A percentile compares a stretch with the other conserved stretches of the same genome.
Evolutionary conservation across 2,888 invertebrate species (phyloP).

Genomic region (Drosophila stalkeri): DNA sequence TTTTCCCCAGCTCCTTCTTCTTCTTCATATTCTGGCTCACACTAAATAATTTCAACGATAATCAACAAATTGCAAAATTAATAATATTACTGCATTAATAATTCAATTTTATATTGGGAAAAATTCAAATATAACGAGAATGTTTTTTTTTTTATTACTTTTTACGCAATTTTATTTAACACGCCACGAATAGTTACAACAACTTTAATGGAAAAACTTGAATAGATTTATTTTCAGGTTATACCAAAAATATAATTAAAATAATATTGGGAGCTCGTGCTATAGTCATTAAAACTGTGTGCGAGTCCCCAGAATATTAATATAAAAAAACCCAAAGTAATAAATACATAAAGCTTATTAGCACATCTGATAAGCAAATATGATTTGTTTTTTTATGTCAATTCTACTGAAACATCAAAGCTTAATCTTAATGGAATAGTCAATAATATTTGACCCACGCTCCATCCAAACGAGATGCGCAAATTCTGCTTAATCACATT

Average conservation of each 20-base stretch:
- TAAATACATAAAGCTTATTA: background rate
- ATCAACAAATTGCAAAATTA: background rate
- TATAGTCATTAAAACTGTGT: slow-evolving; percentile 5
- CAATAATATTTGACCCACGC: background rate
- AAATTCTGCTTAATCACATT: background rate
- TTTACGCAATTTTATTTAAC: background rate
- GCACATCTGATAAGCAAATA: slow-evolving; percentile 3
- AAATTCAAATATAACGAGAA: background rate
- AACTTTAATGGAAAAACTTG: background rate
- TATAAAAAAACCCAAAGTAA: background rate
- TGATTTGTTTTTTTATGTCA: background rate
- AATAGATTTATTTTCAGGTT: background rate
- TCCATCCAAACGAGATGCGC: background rate
- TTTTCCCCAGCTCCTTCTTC: background rate
- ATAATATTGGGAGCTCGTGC: background rate
- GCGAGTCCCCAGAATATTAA: slow-evolving; percentile 10
- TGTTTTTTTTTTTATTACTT: background rate
- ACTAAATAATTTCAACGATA: background rate
- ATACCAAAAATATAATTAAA: background rate
- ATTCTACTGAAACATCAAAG: background rate
- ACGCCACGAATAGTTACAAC: background rate
- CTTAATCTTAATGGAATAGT: background rate
- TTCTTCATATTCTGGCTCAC: background rate
- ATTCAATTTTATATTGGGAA: background rate
- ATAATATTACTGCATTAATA: background rate